Evolutionary conservation across 2,797 vertebrate species (phyloP), one percentile per base, ranked within the genome.

Genomic region (Artibeus lituratus): DNA sequence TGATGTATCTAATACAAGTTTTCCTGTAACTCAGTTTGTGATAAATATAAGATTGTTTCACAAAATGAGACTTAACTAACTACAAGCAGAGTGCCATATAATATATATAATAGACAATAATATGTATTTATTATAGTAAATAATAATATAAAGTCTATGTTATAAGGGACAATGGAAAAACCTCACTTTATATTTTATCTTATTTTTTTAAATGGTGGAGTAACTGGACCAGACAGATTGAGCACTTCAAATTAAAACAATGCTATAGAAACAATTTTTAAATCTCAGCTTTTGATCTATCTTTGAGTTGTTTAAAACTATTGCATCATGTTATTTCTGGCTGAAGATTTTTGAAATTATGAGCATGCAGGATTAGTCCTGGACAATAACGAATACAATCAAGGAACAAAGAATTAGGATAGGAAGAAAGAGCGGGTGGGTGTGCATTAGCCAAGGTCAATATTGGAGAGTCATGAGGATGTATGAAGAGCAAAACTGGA

Each of bases 281-380:
- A 78, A 81, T 78, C 49, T 94, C 84, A 91, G 57, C 4, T 94
- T 96, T 96, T 87, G 47, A 53, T 90, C 37, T 78, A 16, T 95
- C 51, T 89, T 72, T 83, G 78, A 91, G 42, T 85, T 77, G 11
- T 74, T 96, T 92, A 74, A 32, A 22, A 86, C 69, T 49, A 74
- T 47, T 83, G 55, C 21, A 87, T 70, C 62, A 67, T 89, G 62
- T 73, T 94, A 57, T 95, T 96, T 91, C 78, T 94, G 80, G n/a
- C 73, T 83, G 18, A 91, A 37, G 29, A 62, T 44, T 88, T 88
- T 91, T 91, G 55, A 97, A 91, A 49, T 35, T 39, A 77, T 44
- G 26, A 72, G 47, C 62, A 16, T 84, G 21, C 44, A 90, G 53
- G 57, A 74, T 93, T 81, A 92, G 44, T 90, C 37, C 39, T 62